These are phyloP conservation scores for Tokudaia muenninki DNA, from an alignment of 2,797 vertebrate genomes.

Conservation along the genomic window DNA sequence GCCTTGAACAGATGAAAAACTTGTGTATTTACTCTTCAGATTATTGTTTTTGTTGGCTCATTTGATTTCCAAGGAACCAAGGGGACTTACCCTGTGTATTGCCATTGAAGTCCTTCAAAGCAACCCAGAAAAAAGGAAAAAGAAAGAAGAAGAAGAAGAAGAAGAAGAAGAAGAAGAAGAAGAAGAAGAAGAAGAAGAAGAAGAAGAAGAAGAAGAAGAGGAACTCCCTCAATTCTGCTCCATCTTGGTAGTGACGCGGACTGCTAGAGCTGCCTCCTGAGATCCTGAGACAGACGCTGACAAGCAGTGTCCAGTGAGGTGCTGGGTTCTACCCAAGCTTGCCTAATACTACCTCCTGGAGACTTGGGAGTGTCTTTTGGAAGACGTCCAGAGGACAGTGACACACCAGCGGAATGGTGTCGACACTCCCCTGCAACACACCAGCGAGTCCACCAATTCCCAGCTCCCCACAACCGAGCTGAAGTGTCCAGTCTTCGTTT, in stretches of 20 bases:
- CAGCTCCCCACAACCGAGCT: background rate
- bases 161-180: background rate
- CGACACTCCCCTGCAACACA: background rate
- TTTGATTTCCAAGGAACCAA: conserved; percentile 54
- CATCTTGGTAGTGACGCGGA: background rate
- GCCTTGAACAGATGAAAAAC: background rate
- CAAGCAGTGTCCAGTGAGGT: background rate
- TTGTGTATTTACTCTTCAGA: background rate
- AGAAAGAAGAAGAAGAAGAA: background rate
- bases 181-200: background rate
- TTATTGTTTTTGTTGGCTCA: conserved; percentile 30
- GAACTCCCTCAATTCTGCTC: background rate
- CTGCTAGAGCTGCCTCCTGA: background rate
- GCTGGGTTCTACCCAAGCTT: conserved; percentile 20
- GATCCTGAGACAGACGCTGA: background rate
- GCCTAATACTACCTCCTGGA: background rate
- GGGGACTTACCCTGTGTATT: conserved; percentile 35
- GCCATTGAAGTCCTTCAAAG: conserved; percentile 17
- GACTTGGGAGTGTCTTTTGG: background rate
- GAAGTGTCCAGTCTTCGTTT: background rate
- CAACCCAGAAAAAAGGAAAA: background rate
- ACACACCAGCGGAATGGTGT: background rate
- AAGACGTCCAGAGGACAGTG: background rate
- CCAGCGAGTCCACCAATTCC: background rate
- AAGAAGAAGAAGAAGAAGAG: background rate